Base-by-base conservation (phyloP, 37 sponge, comb jelly and placozoan species). In the Amphimedon queenslandica region DNA sequence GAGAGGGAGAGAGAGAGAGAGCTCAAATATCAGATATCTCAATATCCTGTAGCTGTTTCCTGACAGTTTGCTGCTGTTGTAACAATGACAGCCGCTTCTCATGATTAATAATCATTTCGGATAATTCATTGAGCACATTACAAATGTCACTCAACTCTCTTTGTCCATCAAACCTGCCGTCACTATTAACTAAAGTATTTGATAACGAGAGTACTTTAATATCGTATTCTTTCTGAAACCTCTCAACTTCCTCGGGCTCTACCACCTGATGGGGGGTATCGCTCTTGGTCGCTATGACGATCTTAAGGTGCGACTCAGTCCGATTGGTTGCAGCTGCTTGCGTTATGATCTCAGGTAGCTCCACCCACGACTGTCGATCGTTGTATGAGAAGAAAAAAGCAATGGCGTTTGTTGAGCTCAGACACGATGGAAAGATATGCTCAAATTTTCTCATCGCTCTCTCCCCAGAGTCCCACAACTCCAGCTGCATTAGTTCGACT, bases 401-500 rank as follows among this genome's bases (percentile, higher is more conserved):
- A 24, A 55, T 40, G 13, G 58, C 89, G 69, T 80, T 70, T 37
- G 80, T 71, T 34, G 66, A 18, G 30, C 56, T 55, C 30, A 42
- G 31, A 31, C 70, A 69, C 10, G 84, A 55, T 23, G 89, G 79
- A 1, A 71, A 74, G 53, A 82, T 82, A 70, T 88, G 71, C 55
- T 82, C 84, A 70, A 76, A 88, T 57, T 79, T 74, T 31, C 42
- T 16, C 31, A 74, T 43, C 21, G 79, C 60, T n/a, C 51, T 67
- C 23, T 76, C 84, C 32, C 84, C 89, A 4, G 60, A 40, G 42
- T 88, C 89, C 89, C 89, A 88, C 37, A 88, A 29, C 58, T 88
- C 89, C 57, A 88, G 69, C 37, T 79, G 37, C 21, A 82, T 5
- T 36, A 82, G 13, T 6, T 75, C 61, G 29, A 80, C 73, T 55